Percentiles rank a stretch among this genome's conserved stretches.
phyloP scores from a whole-genome alignment of 2,113 vertebrate species.

The Labeo catla region DNA sequence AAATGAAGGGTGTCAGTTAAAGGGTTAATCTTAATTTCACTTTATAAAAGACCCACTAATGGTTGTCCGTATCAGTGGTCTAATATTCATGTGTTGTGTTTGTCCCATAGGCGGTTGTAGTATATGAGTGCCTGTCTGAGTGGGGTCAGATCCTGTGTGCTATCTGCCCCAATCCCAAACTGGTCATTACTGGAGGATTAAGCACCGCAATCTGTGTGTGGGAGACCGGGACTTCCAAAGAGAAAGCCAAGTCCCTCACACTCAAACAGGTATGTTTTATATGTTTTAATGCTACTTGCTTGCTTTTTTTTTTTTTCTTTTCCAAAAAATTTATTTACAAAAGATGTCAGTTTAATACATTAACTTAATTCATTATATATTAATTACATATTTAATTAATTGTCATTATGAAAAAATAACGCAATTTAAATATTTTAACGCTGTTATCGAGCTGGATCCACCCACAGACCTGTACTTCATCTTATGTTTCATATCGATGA shows the following conservation, averaged over 20 bases:
- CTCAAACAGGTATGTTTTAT: constrained; percentile 88
- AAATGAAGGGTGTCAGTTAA: no score
- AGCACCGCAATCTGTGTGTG: constrained; percentile 96
- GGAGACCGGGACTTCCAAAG: constrained; percentile 93
- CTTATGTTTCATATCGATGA: no score
- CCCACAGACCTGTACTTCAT: no score
- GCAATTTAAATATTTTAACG: no score
- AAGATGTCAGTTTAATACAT: no score
- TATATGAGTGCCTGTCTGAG: constrained; percentile 96
- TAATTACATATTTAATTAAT: no score
- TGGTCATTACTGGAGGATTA: constrained; percentile 91
- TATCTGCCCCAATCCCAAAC: constrained; percentile 93
- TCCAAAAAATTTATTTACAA: neutral
- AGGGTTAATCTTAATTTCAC: no score
- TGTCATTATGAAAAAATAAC: no score
- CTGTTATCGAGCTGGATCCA: no score
- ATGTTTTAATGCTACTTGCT: neutral
- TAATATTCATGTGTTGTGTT: neutral
- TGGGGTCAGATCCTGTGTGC: constrained; percentile 96
- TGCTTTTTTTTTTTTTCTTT: neutral
- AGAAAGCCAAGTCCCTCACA: constrained; percentile 87
- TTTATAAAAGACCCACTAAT: no score
- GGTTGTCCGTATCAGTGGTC: neutral
- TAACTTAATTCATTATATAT: no score
- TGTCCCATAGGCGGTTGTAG: constrained; percentile 82